Base-by-base conservation (phyloP, 2,888 invertebrate genomes). In the Thereva unica region DNA sequence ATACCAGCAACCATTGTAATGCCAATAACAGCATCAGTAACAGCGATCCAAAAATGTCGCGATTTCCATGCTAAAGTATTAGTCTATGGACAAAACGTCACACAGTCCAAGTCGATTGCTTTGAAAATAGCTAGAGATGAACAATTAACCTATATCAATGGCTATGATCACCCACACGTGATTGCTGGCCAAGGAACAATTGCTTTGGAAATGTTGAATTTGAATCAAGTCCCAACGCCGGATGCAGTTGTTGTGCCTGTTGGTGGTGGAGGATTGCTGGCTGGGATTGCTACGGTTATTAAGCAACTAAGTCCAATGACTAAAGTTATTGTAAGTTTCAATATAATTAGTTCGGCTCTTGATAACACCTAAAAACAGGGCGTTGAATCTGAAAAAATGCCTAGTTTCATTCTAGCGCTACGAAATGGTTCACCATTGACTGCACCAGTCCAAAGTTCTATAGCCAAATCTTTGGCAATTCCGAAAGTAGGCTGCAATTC, bases 141-240 rank as follows among this genome's bases (percentile, higher is more conserved):
- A 67, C 85, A 85, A 1, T 82, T 90, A 64, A 85, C 88, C 23
- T 97, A 97, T 75, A 90, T 97, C 41, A 97, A 97, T 80, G 95
- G 95, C 2, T 97, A 96, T 76, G 97, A 97, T 79, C 95, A 97
- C 79, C 96, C 96, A 1, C 89, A 95, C 77, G 94, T 97, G 70
- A 90, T 97, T 85, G 93, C 96, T 0, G 97, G 97, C 0, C 96
- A 96, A 79, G 97, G 97, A 7, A 97, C 97, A 0, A 86, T 95
- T 75, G 97, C 95, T 0, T 82, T 97, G 73, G 97, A 97, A 83
- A 95, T 97, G 68, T 23, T 23, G 2, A 23, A 23, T 23, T 79
- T 94, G 35, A 95, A 96, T 75, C 94, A 97, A 79, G 92, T 96
- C 1, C 86, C 89, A 0, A 86, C 92, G 66, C 87, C 95, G 8